Base-by-base conservation (phyloP, 2,797 vertebrate genomes). In the Channa striata region DNA sequence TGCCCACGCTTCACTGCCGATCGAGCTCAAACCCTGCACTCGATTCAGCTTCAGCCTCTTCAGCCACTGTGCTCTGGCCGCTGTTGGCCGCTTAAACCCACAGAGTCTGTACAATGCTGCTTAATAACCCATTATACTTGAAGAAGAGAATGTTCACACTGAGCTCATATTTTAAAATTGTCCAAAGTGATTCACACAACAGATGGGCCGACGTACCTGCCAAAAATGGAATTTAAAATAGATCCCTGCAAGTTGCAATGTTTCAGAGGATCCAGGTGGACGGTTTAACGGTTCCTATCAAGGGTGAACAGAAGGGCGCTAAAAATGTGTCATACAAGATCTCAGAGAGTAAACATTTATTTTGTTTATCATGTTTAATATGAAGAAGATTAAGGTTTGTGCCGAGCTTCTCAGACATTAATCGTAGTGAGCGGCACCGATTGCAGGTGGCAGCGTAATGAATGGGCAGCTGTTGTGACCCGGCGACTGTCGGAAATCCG, bases 171-270 rank as follows among this genome's bases (percentile, higher is more conserved):
- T 81, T 82, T 67, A 73, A 70, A 59, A 65, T 50, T 48, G 49
- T 60, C 36, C 61, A 70, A 66, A 77, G 52, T 62, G 60, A 20
- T 63, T 85, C 68, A 20, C 68, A 62, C 69, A 58, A 70, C 89
- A 91, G 89, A 90, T 90, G 89, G 79, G 77, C 17, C 54, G 12
- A 10, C 49, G 34, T 1, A 75, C 74, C 73, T 81, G 84, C 85
- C 85, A 86, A 63, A 81, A 72, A 69, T 25, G 5, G 13, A 21
- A 6, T 77, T 76, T 46, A 14, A 82, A 80, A 75, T 51, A 76
- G 56, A 67, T 78, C 69, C 54, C 65, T 16, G 62, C 14, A 54
- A 40, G 40, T 52, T 47, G 16, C 16, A 5, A 30, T 30, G 14
- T 74, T 66, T 72, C 46, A 52, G 19, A 64, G 33, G 58, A 43